Percentiles rank a stretch among this genome's conserved stretches.
phyloP scores from a whole-genome alignment of 1,140 invertebrate species.

The Achatina immaculata region DNA sequence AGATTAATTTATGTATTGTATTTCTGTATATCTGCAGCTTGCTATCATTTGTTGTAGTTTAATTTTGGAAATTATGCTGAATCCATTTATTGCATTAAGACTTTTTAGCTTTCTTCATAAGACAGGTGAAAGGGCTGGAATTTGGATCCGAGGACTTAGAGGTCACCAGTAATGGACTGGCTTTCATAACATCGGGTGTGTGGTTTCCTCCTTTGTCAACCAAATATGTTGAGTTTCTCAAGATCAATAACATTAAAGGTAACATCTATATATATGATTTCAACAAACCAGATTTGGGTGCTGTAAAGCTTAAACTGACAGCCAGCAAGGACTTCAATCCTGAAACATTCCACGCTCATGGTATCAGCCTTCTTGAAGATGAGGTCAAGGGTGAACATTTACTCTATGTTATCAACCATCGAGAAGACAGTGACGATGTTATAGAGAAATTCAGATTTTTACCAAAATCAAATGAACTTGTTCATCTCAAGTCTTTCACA shows the following conservation, averaged over 20 bases:
- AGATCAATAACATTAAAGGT: background rate
- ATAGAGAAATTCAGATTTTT: slow-evolving; percentile 16
- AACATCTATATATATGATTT: slow-evolving; percentile 1
- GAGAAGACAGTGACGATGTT: background rate
- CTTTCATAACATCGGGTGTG: slow-evolving; percentile 27
- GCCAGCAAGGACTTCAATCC: background rate
- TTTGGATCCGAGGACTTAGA: slow-evolving; percentile 25
- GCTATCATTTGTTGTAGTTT: no score
- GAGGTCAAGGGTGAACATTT: background rate
- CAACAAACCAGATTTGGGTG: slow-evolving; percentile 5
- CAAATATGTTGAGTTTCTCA: background rate
- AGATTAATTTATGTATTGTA: no score
- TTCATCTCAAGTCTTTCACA: slow-evolving; percentile 4
- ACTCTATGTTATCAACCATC: slow-evolving; percentile 10
- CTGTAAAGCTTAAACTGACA: background rate
- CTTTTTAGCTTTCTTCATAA: no score
- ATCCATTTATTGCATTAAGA: no score
- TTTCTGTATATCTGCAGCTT: no score
- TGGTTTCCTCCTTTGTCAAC: background rate
- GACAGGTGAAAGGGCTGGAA: background rate
- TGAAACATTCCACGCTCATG: slow-evolving; percentile 12
- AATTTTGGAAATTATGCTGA: no score
- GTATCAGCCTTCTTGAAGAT: slow-evolving; percentile 7
- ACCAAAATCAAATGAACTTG: background rate
- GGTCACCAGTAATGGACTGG: slow-evolving; percentile 6